Evolutionary conservation across 2,113 vertebrate species (phyloP).

Genomic region (Orycteropus afer): DNA sequence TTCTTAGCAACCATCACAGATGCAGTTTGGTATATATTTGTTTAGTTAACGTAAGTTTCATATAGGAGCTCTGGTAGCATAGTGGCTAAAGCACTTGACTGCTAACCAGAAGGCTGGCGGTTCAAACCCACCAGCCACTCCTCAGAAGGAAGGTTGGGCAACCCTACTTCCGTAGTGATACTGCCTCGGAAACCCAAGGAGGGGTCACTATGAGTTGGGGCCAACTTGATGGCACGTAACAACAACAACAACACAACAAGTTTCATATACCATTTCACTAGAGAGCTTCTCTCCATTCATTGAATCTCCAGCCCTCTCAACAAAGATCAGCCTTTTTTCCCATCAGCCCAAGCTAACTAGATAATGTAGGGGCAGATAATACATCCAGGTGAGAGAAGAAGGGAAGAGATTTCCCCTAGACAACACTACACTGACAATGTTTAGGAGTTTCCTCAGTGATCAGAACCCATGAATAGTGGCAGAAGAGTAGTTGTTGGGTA

Average conservation of each 20-base stretch:
- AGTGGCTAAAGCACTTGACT: too few species aligned
- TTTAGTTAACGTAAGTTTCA: background rate
- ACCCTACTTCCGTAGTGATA: too few species aligned
- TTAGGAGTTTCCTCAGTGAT: background rate
- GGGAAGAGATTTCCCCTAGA: background rate
- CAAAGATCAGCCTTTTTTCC: background rate
- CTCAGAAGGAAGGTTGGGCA: too few species aligned
- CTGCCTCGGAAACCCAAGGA: too few species aligned
- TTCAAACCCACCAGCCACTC: too few species aligned
- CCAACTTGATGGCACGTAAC: too few species aligned
- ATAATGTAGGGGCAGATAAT: background rate
- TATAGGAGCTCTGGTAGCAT: too few species aligned
- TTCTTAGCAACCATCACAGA: background rate
- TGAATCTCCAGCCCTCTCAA: background rate
- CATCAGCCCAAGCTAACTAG: background rate
- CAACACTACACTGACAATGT: background rate
- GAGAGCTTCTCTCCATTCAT: background rate
- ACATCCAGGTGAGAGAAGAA: background rate
- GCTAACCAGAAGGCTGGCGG: too few species aligned
- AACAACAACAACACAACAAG: too few species aligned
- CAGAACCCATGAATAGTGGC: background rate
- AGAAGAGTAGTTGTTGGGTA: background rate
- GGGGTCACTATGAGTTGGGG: too few species aligned
- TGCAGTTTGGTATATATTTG: background rate
- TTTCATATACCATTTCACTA: background rate